Conservation (phyloP, 2,113 vertebrate species). For the Salvelinus fontinalis region DNA sequence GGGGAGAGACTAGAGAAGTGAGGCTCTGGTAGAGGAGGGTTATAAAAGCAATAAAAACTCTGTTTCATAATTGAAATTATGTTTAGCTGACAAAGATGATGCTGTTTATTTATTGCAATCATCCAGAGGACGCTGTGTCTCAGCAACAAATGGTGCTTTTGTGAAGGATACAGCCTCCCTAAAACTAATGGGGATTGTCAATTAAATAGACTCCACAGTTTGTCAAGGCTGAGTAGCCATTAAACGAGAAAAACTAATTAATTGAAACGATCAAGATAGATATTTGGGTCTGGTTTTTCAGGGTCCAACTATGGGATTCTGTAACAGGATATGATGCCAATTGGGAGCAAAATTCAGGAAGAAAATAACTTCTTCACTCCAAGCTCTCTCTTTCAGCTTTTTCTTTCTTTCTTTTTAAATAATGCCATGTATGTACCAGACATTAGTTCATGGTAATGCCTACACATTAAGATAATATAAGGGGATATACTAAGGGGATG, state of each 20-base stretch:
- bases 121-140: background rate
- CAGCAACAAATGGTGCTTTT: background rate
- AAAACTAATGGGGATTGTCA: background rate
- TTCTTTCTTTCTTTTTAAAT: too few species aligned
- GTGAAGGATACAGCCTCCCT: background rate
- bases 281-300: too few species aligned
- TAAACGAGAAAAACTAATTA: too few species aligned
- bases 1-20: too few species aligned
- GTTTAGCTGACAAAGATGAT: conserved; percentile 5
- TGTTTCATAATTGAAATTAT: conserved; percentile 22
- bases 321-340: too few species aligned
- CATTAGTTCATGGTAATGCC: too few species aligned
- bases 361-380: too few species aligned
- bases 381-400: too few species aligned
- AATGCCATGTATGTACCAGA: too few species aligned
- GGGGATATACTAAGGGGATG: background rate
- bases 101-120: conserved; percentile 16
- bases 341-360: too few species aligned
- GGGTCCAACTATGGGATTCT: too few species aligned
- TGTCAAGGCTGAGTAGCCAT: background rate
- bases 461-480: background rate
- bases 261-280: too few species aligned
- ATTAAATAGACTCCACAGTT: background rate
- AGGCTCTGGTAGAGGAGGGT: background rate
- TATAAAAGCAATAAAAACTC: background rate